Evolutionary conservation across 2,888 invertebrate species (phyloP).

Genomic region (Sphaerophoria taeniata): DNA sequence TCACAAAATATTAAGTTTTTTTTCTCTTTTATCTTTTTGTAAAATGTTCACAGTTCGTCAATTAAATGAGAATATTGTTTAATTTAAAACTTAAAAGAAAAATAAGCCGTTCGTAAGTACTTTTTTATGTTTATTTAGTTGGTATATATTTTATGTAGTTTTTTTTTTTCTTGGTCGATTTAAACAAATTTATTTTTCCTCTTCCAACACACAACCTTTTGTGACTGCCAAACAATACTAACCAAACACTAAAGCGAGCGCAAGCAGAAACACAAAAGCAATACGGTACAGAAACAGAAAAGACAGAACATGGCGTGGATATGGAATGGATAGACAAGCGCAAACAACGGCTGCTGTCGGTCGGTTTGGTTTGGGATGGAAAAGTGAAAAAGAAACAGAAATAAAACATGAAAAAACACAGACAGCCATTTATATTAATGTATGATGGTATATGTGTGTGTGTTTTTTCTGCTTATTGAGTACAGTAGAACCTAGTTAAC

Average conservation of each 20-base stretch:
- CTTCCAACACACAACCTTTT: conserved; percentile 58
- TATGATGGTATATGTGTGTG: background rate
- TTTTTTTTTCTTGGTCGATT: conserved; percentile 16
- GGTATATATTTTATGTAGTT: background rate
- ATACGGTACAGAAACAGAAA: conserved; percentile 36
- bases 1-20: conserved; percentile 17
- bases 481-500: conserved; percentile 25
- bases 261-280: conserved; percentile 29
- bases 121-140: conserved; percentile 15
- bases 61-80: background rate
- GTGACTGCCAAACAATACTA: conserved; percentile 69
- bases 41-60: conserved; percentile 33
- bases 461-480: background rate
- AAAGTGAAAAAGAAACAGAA: conserved; percentile 43
- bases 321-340: conserved; percentile 60
- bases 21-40: conserved; percentile 6
- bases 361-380: conserved; percentile 3
- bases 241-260: conserved; percentile 24
- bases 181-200: conserved; percentile 24
- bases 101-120: conserved; percentile 37
- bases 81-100: conserved; percentile 25
- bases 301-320: background rate
- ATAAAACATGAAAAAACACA: conserved; percentile 46
- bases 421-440: background rate
- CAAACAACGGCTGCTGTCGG: conserved; percentile 46